phyloP scores from a whole-genome alignment of 1,140 invertebrate genomes.

The Choristoneura fumiferana region DNA sequence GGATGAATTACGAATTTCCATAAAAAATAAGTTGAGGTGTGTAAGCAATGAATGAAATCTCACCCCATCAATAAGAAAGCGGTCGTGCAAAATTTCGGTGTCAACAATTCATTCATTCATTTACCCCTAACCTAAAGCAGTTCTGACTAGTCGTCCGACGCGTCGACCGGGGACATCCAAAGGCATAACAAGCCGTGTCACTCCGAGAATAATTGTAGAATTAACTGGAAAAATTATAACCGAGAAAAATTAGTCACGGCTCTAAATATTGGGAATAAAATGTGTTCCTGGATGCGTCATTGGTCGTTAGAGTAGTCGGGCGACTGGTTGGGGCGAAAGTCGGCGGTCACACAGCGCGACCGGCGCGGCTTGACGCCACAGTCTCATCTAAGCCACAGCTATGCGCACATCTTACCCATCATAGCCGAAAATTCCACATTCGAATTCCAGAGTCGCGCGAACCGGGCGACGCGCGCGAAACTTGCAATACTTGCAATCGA shows the following conservation, averaged over 20 bases:
- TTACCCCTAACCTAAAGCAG: conserved; percentile 44
- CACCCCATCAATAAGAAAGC: conserved; percentile 42
- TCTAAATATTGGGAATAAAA: conserved; percentile 53
- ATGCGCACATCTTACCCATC: conserved; percentile 74
- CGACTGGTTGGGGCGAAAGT: conserved; percentile 75
- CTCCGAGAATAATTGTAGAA: neutral
- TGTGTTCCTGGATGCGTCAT: conserved; percentile 69
- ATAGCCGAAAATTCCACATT: conserved; percentile 71
- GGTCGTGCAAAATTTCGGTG: conserved; percentile 44
- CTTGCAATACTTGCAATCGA: conserved; percentile 31
- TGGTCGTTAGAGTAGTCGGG: conserved; percentile 64
- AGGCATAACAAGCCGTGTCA: neutral
- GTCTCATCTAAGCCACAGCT: conserved; percentile 76
- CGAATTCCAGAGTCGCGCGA: conserved; percentile 50
- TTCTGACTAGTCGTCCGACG: conserved; percentile 26
- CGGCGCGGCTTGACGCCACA: conserved; percentile 66
- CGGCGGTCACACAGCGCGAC: conserved; percentile 64
- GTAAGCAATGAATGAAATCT: conserved; percentile 27
- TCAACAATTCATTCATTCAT: conserved; percentile 48
- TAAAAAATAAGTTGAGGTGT: conserved; percentile 24
- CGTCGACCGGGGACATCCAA: conserved; percentile 11
- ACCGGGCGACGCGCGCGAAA: conserved; percentile 65
- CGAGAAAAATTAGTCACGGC: conserved; percentile 31
- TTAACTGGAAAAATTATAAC: neutral
- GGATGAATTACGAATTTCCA: conserved; percentile 12